A percentile compares a stretch with the other conserved stretches of the same genome.
These are phyloP conservation scores for Catharus ustulatus DNA, from an alignment of 2,797 vertebrate species.

Conservation along the genomic window DNA sequence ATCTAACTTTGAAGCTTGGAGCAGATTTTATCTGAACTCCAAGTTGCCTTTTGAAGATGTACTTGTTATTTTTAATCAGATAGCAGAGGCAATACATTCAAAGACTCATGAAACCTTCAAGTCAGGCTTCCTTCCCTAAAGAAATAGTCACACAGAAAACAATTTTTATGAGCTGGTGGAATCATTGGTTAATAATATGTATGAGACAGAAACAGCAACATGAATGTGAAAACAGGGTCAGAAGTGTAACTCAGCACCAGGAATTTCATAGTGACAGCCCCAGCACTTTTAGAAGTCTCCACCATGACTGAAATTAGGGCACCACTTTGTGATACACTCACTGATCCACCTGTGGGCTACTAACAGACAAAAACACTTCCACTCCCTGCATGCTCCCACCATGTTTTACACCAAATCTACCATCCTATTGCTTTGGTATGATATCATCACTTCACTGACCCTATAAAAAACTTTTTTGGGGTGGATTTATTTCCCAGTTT, in stretches of 20 bases:
- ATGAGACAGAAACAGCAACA: not conserved
- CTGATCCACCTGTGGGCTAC: not conserved
- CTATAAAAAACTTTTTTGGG: fast-evolving
- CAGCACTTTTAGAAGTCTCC: not conserved
- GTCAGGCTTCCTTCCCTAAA: not conserved
- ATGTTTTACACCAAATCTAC: fast-evolving
- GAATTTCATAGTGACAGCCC: not conserved
- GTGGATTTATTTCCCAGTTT: not conserved
- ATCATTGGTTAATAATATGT: fast-evolving
- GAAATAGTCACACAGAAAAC: not conserved
- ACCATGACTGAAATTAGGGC: not conserved
- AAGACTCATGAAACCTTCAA: not conserved
- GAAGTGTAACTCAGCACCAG: not conserved
- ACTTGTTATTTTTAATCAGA: not conserved
- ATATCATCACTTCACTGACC: not conserved
- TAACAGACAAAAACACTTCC: not conserved
- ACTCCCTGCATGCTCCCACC: fast-evolving
- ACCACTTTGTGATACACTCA: not conserved
- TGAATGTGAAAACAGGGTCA: not conserved
- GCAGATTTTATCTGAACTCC: not conserved
- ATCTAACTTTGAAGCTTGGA: not conserved
- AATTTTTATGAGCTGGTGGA: not conserved
- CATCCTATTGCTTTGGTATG: not conserved
- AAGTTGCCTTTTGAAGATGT: not conserved
- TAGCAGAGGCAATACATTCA: not conserved